phyloP scores from a whole-genome alignment of 2,797 vertebrate species.

The Triplophysa bombifrons region DNA sequence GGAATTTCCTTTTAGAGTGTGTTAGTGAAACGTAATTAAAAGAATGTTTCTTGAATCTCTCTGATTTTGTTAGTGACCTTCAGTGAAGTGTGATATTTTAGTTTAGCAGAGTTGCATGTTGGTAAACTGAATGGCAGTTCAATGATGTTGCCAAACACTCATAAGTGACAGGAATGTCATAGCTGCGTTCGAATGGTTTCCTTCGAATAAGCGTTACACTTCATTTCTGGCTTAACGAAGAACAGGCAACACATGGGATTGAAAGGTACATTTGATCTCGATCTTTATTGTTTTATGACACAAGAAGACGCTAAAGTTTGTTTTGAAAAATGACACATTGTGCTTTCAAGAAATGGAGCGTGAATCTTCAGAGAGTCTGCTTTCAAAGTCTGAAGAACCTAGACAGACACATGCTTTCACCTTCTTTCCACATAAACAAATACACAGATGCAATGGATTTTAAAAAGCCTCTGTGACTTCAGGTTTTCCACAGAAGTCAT shows the following conservation, averaged over 20 bases:
- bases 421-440: conserved; percentile 37
- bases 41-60: neutral
- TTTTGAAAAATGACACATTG: conserved; percentile 54
- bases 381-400: conserved; percentile 35
- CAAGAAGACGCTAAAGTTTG: conserved; percentile 48
- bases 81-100: neutral
- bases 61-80: neutral
- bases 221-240: conserved; percentile 46
- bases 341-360: conserved; percentile 36
- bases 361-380: conserved; percentile 46
- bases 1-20: neutral
- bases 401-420: conserved; percentile 38
- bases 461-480: conserved; percentile 55
- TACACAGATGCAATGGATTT: conserved; percentile 35
- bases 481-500: conserved; percentile 51
- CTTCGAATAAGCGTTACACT: conserved; percentile 38
- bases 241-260: conserved; percentile 28
- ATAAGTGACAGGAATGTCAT: conserved; percentile 17
- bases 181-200: conserved; percentile 26
- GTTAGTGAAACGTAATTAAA: neutral
- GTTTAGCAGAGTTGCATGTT: neutral
- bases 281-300: conserved; percentile 34
- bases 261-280: conserved; percentile 27
- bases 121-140: conserved; percentile 9
- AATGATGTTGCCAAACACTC: neutral